A percentile compares a stretch with the other conserved stretches of the same genome.
These are phyloP conservation scores for Sinelater perroti DNA, from an alignment of 2,888 invertebrate genomes.

Conservation along the genomic window DNA sequence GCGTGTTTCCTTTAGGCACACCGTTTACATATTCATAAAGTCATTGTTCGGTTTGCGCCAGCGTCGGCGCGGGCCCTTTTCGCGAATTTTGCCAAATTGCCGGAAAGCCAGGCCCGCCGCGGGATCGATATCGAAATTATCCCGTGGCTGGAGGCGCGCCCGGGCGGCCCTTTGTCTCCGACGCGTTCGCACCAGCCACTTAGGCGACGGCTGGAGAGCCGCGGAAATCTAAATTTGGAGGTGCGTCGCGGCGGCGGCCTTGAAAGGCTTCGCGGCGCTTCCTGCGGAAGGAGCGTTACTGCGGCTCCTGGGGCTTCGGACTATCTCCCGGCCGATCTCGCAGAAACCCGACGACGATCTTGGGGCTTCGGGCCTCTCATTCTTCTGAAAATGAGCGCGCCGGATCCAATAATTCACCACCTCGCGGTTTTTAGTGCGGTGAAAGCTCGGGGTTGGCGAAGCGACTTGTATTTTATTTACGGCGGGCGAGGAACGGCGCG, in stretches of 20 bases:
- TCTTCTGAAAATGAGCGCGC: conserved; percentile 7
- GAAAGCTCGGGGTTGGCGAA: conserved; percentile 3
- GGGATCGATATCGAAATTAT: conserved; percentile 10
- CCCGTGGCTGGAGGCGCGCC: not conserved
- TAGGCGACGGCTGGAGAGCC: not conserved
- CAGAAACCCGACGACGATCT: conserved; percentile 21
- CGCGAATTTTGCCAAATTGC: conserved; percentile 5
- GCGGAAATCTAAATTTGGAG: conserved; percentile 14
- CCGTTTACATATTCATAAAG: conserved; percentile 33
- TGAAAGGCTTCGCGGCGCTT: conserved; percentile 26
- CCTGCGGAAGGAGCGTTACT: conserved; percentile 21
- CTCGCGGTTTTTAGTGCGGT: not conserved
- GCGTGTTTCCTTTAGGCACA: conserved; percentile 23
- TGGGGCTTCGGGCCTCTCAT: conserved; percentile 10
- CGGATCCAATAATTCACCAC: conserved; percentile 17
- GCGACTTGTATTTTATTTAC: conserved; percentile 13
- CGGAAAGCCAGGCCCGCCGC: not conserved
- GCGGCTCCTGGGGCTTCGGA: conserved; percentile 16
- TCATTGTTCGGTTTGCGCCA: conserved; percentile 12
- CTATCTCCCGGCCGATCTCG: conserved; percentile 22
- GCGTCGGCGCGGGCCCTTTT: conserved; percentile 2
- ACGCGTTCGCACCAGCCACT: not conserved
- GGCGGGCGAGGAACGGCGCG: not conserved
- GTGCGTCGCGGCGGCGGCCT: conserved; percentile 11
- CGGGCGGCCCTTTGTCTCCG: not conserved